Percentiles rank a stretch among this genome's conserved stretches.
phyloP scores from a whole-genome alignment of 2,888 invertebrate species.

The Aphodius granarius region DNA sequence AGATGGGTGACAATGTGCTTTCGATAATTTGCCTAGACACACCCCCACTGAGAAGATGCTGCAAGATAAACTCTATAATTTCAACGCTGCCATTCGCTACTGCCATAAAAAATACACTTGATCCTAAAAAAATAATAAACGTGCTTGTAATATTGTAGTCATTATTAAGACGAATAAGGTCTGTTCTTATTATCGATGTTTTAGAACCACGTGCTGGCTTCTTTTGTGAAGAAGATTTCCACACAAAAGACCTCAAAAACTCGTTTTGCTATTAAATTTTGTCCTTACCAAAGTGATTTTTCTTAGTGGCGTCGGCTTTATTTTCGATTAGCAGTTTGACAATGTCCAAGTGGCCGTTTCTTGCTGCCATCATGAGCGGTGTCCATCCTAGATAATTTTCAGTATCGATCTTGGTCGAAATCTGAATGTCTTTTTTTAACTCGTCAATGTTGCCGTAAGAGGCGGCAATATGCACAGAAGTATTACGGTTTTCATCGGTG shows the following conservation, averaged over 20 bases:
- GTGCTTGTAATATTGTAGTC: no score
- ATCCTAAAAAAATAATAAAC: constrained; percentile 43
- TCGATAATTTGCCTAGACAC: constrained; percentile 47
- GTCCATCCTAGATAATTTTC: constrained; percentile 51
- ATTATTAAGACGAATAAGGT: no score
- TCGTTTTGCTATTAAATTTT: neutral
- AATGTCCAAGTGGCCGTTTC: constrained; percentile 42
- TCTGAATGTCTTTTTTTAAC: constrained; percentile 34
- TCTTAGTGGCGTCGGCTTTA: constrained; percentile 46
- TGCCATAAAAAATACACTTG: constrained; percentile 45
- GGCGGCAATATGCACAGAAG: constrained; percentile 45
- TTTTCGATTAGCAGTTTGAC: constrained; percentile 43
- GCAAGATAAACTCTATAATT: constrained; percentile 42
- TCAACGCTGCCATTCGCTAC: constrained; percentile 45
- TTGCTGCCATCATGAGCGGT: constrained; percentile 51
- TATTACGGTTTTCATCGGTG: constrained; percentile 47
- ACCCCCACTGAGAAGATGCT: constrained; percentile 46
- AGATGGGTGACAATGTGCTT: constrained; percentile 44
- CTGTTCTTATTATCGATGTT: no score
- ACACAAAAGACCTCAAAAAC: neutral
- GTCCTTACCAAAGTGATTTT: constrained; percentile 47
- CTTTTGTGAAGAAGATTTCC: no score
- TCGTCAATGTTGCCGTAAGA: constrained; percentile 39
- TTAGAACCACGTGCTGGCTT: no score
- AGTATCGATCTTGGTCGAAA: constrained; percentile 41